A percentile compares a stretch with the other conserved stretches of the same genome.
Conservation (phyloP, 2,888 invertebrate genomes). For the Nephrotoma appendiculata region DNA sequence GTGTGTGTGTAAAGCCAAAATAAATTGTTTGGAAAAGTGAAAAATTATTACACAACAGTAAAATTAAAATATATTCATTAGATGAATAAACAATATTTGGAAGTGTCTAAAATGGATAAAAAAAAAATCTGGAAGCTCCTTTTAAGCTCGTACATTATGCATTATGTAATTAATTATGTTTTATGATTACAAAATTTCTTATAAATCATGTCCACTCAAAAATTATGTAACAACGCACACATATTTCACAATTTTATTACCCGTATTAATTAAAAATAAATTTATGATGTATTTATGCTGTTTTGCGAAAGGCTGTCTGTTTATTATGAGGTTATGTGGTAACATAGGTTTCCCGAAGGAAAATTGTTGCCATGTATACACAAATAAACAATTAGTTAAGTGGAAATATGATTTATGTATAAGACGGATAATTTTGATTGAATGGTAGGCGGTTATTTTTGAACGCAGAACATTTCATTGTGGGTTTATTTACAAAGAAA, state of each 20-base stretch:
- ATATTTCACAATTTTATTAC: not conserved
- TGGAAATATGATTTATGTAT: not conserved
- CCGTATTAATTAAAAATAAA: not conserved
- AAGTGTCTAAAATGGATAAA: not conserved
- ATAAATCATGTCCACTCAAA: not conserved
- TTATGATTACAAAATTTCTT: not conserved
- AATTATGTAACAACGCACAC: not conserved
- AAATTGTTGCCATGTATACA: not conserved
- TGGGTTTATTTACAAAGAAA: too few relatives aligned
- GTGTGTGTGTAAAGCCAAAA: too few relatives aligned
- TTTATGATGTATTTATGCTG: not conserved
- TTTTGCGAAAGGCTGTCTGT: not conserved
- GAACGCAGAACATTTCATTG: too few relatives aligned
- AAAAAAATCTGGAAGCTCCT: not conserved
- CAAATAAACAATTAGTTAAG: not conserved
- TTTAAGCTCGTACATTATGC: not conserved
- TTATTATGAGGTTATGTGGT: not conserved
- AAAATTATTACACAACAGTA: not conserved
- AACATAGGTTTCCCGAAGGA: not conserved
- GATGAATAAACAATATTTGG: not conserved
- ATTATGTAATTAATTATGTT: not conserved
- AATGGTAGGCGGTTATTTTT: not conserved
- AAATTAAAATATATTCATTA: not conserved
- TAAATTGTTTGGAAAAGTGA: not conserved
- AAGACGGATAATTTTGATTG: not conserved